Evolutionary conservation across 1,140 invertebrate genomes (phyloP).

Genomic region (Colletes gigas): DNA sequence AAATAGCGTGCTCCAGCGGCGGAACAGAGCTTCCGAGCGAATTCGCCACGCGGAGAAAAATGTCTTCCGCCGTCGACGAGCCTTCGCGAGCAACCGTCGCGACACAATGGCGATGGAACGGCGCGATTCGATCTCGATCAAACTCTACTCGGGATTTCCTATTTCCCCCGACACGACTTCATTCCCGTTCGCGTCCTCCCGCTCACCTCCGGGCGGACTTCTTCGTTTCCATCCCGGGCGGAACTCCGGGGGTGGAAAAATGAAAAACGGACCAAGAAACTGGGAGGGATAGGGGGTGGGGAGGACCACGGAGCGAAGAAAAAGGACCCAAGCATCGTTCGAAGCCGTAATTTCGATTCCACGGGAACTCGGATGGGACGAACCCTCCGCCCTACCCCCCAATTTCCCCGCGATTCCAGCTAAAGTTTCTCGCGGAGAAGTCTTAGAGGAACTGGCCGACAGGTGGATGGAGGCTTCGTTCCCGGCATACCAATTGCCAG

Average conservation of each 20-base stretch:
- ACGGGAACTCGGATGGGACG: conserved; percentile 26
- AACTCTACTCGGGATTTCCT: conserved; percentile 15
- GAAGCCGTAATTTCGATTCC: conserved; percentile 60
- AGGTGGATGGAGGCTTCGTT: conserved; percentile 72
- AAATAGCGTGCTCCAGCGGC: no score
- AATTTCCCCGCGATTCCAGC: conserved; percentile 10
- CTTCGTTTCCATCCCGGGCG: neutral
- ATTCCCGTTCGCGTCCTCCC: neutral
- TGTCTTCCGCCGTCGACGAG: neutral
- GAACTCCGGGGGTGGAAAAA: neutral
- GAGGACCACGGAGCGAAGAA: neutral
- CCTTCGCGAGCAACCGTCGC: neutral
- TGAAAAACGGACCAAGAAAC: neutral
- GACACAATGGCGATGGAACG: conserved; percentile 18
- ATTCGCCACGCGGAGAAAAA: conserved; percentile 1
- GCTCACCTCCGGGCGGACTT: neutral
- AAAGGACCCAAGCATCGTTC: conserved; percentile 21
- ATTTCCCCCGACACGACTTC: conserved; percentile 25
- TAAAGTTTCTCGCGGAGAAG: conserved; percentile 64
- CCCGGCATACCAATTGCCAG: conserved; percentile 73
- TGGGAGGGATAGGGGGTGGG: neutral
- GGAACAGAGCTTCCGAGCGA: neutral
- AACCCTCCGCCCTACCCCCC: neutral
- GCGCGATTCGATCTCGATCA: conserved; percentile 20
- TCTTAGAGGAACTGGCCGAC: conserved; percentile 67